These are phyloP conservation scores for Paraescarpia echinospica DNA, from an alignment of 1,140 invertebrate species.

Conservation along the genomic window DNA sequence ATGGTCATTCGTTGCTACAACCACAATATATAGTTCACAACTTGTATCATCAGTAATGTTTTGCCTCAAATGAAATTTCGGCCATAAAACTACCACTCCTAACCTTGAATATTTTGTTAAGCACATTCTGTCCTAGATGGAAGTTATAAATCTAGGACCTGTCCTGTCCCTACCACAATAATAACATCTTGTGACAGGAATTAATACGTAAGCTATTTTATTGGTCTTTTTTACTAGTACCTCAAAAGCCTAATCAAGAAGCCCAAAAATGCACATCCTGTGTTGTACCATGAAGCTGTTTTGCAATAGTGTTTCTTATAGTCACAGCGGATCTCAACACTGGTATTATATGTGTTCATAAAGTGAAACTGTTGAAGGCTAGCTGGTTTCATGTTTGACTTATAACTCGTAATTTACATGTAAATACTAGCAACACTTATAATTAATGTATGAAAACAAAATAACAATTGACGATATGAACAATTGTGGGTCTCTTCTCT, in stretches of 20 bases:
- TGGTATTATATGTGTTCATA: neutral
- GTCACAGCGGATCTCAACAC: no score
- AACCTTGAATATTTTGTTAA: neutral
- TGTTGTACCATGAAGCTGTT: neutral
- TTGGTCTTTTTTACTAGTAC: neutral
- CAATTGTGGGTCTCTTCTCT: no score
- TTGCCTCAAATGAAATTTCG: no score
- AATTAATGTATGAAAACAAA: no score
- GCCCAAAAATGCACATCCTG: neutral
- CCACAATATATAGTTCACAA: no score
- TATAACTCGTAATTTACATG: no score
- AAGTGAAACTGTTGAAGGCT: neutral
- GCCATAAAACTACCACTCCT: neutral
- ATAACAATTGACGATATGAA: no score
- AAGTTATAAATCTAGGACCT: neutral
- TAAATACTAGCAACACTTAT: no score
- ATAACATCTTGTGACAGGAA: neutral
- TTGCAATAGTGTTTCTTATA: neutral
- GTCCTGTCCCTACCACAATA: neutral
- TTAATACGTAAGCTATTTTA: neutral
- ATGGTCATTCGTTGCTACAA: no score
- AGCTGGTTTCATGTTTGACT: no score
- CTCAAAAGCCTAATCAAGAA: neutral
- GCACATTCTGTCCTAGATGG: neutral
- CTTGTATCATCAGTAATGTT: no score